Evolutionary conservation across 2,888 invertebrate genomes (phyloP), one percentile per base, ranked within the genome.

Genomic region (Andrena hattorfiana): DNA sequence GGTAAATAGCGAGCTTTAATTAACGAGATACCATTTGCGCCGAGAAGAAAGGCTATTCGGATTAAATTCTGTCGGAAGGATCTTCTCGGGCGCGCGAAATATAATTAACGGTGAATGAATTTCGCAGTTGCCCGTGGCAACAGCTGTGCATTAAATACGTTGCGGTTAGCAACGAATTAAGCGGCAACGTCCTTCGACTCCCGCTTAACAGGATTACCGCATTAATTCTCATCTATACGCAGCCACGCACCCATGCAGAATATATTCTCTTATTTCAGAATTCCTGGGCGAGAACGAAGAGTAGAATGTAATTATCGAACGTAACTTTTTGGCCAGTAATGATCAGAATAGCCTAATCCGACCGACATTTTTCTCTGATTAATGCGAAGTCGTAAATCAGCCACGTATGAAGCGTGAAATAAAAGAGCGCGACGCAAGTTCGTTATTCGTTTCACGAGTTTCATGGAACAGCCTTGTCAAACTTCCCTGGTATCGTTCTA

Each of bases 71-170:
- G 32, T 26, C 32, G 42, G 6, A 1, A 26, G 23, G 8, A 16
- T 68, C 54, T 10, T 54, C 20, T 8, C 68, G 51, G 20, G 6
- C 42, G 20, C 49, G 49, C 20, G 2, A 62, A 51, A 71, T 30
- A n/a, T 49, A 51, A 62, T 71, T 62, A 62, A 71, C 71, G 62
- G 30, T 49, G 60, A 63, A 62, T 51, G 32, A 71, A 71, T 62
- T 62, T 69, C 35, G 28, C 23, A 54, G 35, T 26, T 10, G 54
- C 59, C 59, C 42, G 42, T 32, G 54, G 70, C 59, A 56, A 54
- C 42, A 30, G n/a, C 59, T 59, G 26, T 28, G 70, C 59, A 32
- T 70, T 59, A 28, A 42, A 59, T 35, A 26, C 49, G 48, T 13
- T 10, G 48, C 66, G 49, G 64, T 64, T 35, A 13, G 3, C 20